Evolutionary conservation across 2,113 vertebrate species (phyloP), one percentile per base, ranked within the genome.

Genomic region (Istiophorus platypterus): DNA sequence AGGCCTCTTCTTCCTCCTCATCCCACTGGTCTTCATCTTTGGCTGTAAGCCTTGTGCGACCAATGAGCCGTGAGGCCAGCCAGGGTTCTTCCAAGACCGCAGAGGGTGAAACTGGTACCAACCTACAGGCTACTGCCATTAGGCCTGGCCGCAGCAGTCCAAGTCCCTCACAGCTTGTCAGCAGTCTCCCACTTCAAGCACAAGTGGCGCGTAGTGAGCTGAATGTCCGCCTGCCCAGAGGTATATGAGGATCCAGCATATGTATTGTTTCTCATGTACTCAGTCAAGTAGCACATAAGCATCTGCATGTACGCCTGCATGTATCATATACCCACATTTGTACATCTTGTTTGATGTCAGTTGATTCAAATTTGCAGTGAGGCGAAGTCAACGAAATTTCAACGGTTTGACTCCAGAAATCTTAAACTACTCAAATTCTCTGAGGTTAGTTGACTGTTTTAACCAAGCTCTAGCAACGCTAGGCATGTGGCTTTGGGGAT

Each of bases 201-300:
- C 95, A 95, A 88, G 95, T 95, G 84, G 95, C 95, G 1, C 93
- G 94, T 62, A 96, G 95, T 20, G 95, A 96, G 90, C 95, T 96
- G 6, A 96, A 96, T 51, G 95, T 96, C 78, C 95, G 95, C 49
- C 90, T 95, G 68, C 95, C 95, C 74, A 90, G 95, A 93, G 95
- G 95, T 95, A 85, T 63, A 90, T 26, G 5, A 59, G 42, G 9
- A 39, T 9, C 2, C 54, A n/a, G 62, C 71, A 47, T 63, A 49
- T 76, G 56, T 59, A 54, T 41, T 51, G 56, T 10, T 34, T 65
- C 65, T 27, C 20, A 8, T 41, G 57, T 63, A 37, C 27, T 34
- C 59, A 37, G 52, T 62, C 68, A 51, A n/a, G 29, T 62, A 51
- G n/a, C n/a, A n/a, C n/a, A n/a, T n/a, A n/a, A n/a, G n/a, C n/a